Percentiles rank a stretch among this genome's conserved stretches.
These are phyloP conservation scores for Rhinoptilus africanus DNA, from an alignment of 2,113 vertebrate genomes.

Conservation along the genomic window DNA sequence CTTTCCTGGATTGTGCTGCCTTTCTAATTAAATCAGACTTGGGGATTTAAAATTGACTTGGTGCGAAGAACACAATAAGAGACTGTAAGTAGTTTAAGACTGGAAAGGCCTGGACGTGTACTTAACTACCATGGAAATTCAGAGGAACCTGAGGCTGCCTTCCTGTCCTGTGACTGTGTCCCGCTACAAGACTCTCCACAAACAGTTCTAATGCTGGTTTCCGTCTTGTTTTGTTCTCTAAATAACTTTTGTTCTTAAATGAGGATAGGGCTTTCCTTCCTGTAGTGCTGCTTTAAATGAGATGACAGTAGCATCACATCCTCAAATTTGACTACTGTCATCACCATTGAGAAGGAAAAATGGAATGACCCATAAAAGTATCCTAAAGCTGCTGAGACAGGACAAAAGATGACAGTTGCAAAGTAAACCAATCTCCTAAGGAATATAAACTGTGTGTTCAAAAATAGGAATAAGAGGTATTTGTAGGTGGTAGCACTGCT, in stretches of 20 bases:
- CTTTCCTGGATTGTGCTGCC: background rate
- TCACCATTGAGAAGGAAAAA: background rate
- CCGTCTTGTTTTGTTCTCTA: background rate
- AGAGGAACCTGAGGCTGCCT: background rate
- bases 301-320: background rate
- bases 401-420: background rate
- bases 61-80: background rate
- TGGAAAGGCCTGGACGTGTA: background rate
- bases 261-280: background rate
- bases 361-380: background rate
- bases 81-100: background rate
- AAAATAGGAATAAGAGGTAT: background rate
- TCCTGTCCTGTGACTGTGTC: background rate
- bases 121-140: background rate
- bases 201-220: background rate
- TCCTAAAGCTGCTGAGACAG: constrained; percentile 13
- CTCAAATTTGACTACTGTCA: background rate
- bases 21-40: constrained; percentile 38
- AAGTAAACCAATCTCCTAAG: background rate
- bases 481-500: background rate
- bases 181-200: background rate
- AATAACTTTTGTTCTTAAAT: background rate
- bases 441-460: background rate
- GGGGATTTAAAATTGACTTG: background rate
- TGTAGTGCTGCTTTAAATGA: background rate